A percentile compares a stretch with the other conserved stretches of the same genome.
These are phyloP conservation scores for Solenodon paradoxus DNA, from an alignment of 2,113 vertebrate species.

Conservation along the genomic window DNA sequence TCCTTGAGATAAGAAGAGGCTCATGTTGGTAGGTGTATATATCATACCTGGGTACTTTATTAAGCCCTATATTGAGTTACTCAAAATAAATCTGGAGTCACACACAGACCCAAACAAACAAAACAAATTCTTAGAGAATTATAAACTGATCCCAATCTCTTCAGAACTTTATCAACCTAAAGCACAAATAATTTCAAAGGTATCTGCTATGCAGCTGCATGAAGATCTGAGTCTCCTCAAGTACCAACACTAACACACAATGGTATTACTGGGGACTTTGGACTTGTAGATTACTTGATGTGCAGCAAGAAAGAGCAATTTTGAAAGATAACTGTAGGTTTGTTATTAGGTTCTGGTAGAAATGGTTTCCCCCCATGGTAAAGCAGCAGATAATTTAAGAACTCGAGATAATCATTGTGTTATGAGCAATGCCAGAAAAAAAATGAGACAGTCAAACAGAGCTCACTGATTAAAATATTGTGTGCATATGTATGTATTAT, in stretches of 20 bases:
- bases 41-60: background rate
- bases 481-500: no score
- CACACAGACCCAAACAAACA: no score
- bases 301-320: background rate
- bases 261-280: background rate
- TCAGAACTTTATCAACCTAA: background rate
- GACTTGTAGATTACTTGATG: background rate
- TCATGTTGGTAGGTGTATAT: background rate
- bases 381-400: background rate
- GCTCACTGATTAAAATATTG: background rate
- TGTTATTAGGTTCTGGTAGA: background rate
- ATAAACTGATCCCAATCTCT: background rate
- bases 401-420: background rate
- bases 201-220: background rate
- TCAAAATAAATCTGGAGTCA: background rate
- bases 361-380: background rate
- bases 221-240: background rate
- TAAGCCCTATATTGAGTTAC: background rate
- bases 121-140: background rate
- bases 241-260: background rate
- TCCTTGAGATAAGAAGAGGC: background rate
- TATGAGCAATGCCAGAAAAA: background rate
- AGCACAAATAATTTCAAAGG: background rate
- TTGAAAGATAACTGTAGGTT: background rate
- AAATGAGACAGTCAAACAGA: background rate